Base-by-base conservation (phyloP, 2,113 vertebrate genomes). In the Apaloderma vittatum region DNA sequence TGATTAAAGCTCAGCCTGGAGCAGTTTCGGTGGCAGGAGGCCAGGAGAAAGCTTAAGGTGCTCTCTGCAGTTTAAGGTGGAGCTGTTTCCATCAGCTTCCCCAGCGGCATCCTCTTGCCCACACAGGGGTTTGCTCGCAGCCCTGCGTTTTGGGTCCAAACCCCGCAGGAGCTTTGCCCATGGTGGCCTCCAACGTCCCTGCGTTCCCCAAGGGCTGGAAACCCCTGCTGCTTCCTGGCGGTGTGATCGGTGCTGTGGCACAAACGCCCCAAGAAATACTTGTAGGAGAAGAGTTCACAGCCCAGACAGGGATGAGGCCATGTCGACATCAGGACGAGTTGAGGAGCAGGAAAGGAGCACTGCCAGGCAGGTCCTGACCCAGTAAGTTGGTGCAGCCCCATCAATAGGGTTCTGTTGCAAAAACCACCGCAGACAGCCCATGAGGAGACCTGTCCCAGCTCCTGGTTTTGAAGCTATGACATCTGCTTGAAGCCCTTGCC, bases 61-160 rank as follows among this genome's bases (percentile, higher is more conserved):
- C 90, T 93, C 66, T 49, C 84, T 94, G 91, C 97, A 96, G 94
- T 29, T 98, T 97, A 98, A 98, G 97, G 97, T 97, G 95, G 96
- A 96, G 94, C 94, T 94, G 67, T 83, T 96, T 66, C 5, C 55
- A 22, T 79, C 15, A 3, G 52, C 61, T 88, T 90, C 90, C 49
- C 78, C 34, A 12, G 73, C 57, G 86, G 30, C 73, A 43, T 29
- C 76, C 43, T 9, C 2, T 8, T 15, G 51, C 2, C 0, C 27
- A 11, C 0, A 0, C 0, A 9, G 36, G 27, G 27, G 11, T 23
- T 49, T 75, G 62, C 26, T 82, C 3, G 5, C 23, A 52, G 46
- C 32, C 15, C 46, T 2, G 3, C 2, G 2, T 15, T n/a, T 68
- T 1, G 4, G 34, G 55, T 36, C 45, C 66, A 88, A 59, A 58